A percentile compares a stretch with the other conserved stretches of the same genome.
Conservation (phyloP, 2,113 vertebrate species). For the Microtus pennsylvanicus region DNA sequence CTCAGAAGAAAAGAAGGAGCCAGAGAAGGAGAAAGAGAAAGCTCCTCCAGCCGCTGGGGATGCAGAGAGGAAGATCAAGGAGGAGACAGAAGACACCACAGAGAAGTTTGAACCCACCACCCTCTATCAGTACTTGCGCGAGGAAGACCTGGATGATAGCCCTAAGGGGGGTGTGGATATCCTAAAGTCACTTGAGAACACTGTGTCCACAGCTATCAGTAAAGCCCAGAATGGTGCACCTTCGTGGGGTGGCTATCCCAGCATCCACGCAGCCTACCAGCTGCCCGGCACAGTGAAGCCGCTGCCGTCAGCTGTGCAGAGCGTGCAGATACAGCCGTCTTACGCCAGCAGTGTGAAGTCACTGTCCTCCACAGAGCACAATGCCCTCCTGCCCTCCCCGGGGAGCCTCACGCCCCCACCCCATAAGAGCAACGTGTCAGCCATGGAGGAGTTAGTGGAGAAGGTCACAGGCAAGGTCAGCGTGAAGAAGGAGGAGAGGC, state of each 20-base stretch:
- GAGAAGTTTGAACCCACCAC: slow-evolving; percentile 91
- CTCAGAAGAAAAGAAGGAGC: slow-evolving; percentile 90
- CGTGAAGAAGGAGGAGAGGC: slow-evolving; percentile 93
- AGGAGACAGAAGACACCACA: slow-evolving; percentile 92
- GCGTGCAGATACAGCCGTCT: slow-evolving; percentile 93
- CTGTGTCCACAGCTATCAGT: slow-evolving; percentile 97
- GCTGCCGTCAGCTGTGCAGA: slow-evolving; percentile 90
- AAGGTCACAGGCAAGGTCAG: slow-evolving; percentile 96
- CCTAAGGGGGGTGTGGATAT: slow-evolving; percentile 97
- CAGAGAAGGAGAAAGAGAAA: slow-evolving; percentile 85
- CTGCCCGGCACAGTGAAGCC: slow-evolving; percentile 94
- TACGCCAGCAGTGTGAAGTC: slow-evolving; percentile 91
- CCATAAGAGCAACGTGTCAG: slow-evolving; percentile 96
- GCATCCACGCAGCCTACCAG: slow-evolving; percentile 99
- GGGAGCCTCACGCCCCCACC: slow-evolving; percentile 93
- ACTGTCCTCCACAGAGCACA: slow-evolving; percentile 89
- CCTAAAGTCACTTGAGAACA: slow-evolving; percentile 97
- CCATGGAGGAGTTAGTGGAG: slow-evolving; percentile 99
- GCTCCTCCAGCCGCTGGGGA: slow-evolving; percentile 71
- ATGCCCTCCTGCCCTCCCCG: slow-evolving; percentile 91
- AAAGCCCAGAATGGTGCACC: slow-evolving; percentile 98
- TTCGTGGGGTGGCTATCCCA: slow-evolving; percentile 99
- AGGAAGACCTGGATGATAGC: slow-evolving; percentile 97
- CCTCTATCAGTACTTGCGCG: slow-evolving; percentile 96
- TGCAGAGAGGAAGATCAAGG: slow-evolving; percentile 94